These are phyloP conservation scores for Crocodylus rhombifer DNA, from an alignment of 2,797 vertebrate species.

Conservation along the genomic window DNA sequence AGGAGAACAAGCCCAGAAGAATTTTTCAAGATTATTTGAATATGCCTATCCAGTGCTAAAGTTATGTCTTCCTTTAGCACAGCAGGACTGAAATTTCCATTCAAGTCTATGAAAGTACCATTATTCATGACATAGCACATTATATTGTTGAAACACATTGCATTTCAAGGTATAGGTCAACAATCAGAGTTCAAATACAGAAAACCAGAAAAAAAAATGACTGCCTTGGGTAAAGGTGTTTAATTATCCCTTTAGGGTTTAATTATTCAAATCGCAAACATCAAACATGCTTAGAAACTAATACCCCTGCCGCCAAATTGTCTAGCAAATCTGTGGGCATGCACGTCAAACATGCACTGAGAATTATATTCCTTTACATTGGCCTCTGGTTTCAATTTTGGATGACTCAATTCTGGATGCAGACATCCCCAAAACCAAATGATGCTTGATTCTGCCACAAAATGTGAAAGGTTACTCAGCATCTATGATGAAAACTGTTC, in stretches of 20 bases:
- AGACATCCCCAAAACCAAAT: neutral
- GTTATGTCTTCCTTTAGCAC: no score
- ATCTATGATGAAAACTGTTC: neutral
- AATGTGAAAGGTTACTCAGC: neutral
- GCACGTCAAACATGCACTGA: neutral
- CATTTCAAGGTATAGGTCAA: neutral
- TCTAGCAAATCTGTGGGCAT: neutral
- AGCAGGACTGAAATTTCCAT: neutral
- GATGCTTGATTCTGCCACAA: neutral
- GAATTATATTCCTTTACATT: neutral
- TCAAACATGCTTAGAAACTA: neutral
- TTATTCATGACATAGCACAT: neutral
- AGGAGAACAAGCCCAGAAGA: no score
- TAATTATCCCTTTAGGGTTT: neutral
- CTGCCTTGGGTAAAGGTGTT: neutral
- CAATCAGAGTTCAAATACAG: neutral
- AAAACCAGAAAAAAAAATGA: neutral
- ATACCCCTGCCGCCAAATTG: neutral
- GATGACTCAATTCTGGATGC: neutral
- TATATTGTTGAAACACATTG: neutral
- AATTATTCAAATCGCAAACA: neutral
- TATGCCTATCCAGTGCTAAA: no score
- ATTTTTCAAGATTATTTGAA: no score
- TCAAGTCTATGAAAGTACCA: neutral
- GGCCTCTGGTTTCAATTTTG: neutral